These are phyloP conservation scores for Aptenodytes patagonicus DNA, from an alignment of 2,113 vertebrate species.

Conservation along the genomic window DNA sequence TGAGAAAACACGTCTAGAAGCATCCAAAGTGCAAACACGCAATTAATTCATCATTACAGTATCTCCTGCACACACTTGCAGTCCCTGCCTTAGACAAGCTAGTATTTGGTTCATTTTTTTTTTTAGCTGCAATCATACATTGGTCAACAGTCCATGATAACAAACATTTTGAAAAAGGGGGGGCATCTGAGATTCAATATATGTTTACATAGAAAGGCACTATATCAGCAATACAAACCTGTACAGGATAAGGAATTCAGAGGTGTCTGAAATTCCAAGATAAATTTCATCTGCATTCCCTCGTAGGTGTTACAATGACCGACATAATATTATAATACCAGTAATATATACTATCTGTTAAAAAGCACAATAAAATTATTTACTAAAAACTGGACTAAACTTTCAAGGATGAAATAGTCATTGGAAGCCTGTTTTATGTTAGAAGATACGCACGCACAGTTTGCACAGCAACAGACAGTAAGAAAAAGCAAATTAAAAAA, in stretches of 20 bases:
- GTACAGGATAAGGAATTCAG: background rate
- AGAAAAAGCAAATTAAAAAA: background rate
- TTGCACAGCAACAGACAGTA: background rate
- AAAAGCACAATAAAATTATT: background rate
- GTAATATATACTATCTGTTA: background rate
- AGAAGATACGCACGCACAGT: rapidly evolving
- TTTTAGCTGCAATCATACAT: background rate
- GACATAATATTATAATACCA: background rate
- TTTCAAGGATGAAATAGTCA: background rate
- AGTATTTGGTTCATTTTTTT: background rate
- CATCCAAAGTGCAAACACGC: background rate
- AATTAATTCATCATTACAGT: background rate
- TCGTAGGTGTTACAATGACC: background rate
- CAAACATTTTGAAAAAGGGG: background rate
- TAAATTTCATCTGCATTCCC: background rate
- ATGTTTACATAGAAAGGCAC: background rate
- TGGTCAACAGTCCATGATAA: background rate
- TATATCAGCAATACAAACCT: background rate
- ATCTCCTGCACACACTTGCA: background rate
- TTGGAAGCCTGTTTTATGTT: background rate
- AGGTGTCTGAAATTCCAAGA: background rate
- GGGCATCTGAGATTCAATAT: background rate
- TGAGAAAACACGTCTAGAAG: background rate
- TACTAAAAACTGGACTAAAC: background rate
- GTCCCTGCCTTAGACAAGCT: background rate